These are phyloP conservation scores for Rugalucina vietnamica DNA, from an alignment of 2,888 invertebrate genomes.

Conservation along the genomic window DNA sequence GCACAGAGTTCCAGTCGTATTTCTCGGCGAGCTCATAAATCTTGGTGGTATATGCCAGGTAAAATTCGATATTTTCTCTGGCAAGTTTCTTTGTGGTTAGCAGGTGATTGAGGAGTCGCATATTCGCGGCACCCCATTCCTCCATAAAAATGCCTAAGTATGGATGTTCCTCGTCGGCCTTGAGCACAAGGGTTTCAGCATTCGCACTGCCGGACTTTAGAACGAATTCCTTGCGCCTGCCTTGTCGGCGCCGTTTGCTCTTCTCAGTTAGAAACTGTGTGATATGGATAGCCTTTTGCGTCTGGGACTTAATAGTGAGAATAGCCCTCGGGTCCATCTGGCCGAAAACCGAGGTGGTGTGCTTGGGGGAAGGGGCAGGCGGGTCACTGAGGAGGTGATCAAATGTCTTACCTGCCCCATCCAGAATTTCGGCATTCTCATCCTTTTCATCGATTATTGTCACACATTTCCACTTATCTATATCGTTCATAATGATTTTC, in stretches of 20 bases:
- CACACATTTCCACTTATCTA: not conserved
- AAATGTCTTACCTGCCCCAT: not conserved
- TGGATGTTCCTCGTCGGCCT: constrained; percentile 28
- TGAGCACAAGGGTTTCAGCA: constrained; percentile 25
- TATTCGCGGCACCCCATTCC: constrained; percentile 35
- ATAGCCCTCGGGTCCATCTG: constrained; percentile 38
- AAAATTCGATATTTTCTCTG: constrained; percentile 28
- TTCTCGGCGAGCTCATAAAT: constrained; percentile 32
- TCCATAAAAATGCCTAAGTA: constrained; percentile 28
- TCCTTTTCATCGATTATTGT: not conserved
- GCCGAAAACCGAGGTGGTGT: too few species aligned
- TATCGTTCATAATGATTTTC: constrained; percentile 14
- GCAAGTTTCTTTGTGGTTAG: not conserved
- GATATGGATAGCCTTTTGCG: constrained; percentile 28
- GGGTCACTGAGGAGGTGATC: too few species aligned
- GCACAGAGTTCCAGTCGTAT: constrained; percentile 32
- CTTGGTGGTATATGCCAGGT: constrained; percentile 34
- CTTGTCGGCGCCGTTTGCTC: constrained; percentile 27
- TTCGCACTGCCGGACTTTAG: not conserved
- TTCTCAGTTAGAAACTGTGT: constrained; percentile 36
- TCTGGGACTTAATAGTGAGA: constrained; percentile 21
- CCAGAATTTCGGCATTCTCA: not conserved
- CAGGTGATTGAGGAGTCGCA: constrained; percentile 24
- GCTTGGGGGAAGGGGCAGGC: too few species aligned
- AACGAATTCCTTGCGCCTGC: constrained; percentile 24